Evolutionary conservation across 1,140 invertebrate species (phyloP).

Genomic region (Sipha flava): DNA sequence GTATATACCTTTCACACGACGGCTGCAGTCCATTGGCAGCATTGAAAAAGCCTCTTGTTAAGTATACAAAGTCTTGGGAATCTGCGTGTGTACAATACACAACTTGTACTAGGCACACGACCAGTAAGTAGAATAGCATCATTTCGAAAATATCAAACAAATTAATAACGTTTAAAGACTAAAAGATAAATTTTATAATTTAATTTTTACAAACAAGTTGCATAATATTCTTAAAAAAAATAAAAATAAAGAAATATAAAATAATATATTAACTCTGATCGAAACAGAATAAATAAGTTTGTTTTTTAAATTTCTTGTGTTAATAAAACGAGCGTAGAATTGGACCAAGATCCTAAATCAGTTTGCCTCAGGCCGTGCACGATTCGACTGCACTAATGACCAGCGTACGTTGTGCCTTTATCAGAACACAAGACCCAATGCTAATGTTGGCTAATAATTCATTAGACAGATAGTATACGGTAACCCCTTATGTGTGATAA

Average conservation of each 20-base stretch:
- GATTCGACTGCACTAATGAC: conserved; percentile 22
- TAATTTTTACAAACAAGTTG: background rate
- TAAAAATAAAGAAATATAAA: background rate
- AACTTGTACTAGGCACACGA: background rate
- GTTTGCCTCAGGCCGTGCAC: background rate
- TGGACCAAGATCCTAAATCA: too few species aligned
- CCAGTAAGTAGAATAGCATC: background rate
- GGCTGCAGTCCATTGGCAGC: background rate
- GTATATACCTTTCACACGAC: conserved; percentile 12
- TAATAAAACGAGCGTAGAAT: too few species aligned
- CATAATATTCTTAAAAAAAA: background rate
- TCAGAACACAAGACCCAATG: background rate
- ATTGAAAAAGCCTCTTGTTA: conserved; percentile 3
- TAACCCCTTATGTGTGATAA: conserved; percentile 14
- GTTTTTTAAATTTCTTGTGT: too few species aligned
- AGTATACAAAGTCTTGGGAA: background rate
- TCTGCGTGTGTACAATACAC: background rate
- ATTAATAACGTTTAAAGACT: background rate
- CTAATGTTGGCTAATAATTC: conserved; percentile 31
- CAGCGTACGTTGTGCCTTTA: conserved; percentile 1
- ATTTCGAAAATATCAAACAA: background rate
- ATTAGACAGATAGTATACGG: conserved; percentile 23
- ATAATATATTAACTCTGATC: too few species aligned
- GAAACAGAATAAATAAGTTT: too few species aligned
- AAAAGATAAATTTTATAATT: background rate